Base-by-base conservation (phyloP, 2,113 vertebrate genomes). In the Shinisaurus crocodilurus region DNA sequence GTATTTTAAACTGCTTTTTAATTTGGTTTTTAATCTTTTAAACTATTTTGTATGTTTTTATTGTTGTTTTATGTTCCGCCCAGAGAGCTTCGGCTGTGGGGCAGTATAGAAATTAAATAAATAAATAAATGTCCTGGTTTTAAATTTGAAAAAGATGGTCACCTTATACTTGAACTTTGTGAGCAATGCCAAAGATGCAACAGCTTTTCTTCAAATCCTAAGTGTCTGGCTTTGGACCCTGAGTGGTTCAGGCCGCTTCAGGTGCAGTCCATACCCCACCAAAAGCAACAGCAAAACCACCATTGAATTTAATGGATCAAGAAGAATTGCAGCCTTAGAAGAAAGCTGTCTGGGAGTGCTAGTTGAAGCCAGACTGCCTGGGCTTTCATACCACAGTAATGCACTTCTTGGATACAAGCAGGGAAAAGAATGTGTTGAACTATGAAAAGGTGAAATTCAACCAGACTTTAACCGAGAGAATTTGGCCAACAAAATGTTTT, bases 401-500 rank as follows among this genome's bases (percentile, higher is more conserved):
- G 90, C 9, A 63, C 77, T 95, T 34, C 83, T 83, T 82, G 87
- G 87, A 88, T 82, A 90, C n/a, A 93, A 95, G 91, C 93, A 95
- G 92, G 88, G 92, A 90, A 94, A 94, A 94, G 93, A 95, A 82
- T 6, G 90, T 94, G 90, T 95, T 3, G 0, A 91, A 82, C 83
- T 90, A 90, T 92, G 89, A 91, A 93, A 95, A 94, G 93, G 79
- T 9, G 83, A 95, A 96, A 94, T 93, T 76, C 0, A 82, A 88
- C 91, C 95, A 87, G 86, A 91, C 79, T 87, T 63, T 89, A 95
- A 89, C 82, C 89, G 88, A 88, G 94, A 89, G 91, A 96, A 93
- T 95, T 90, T 90, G 90, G 94, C 93, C 92, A 91, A 92, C 92
- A 90, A 90, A 96, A 86, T 89, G 76, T 90, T 95, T 96, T 96